Evolutionary conservation across 2,888 invertebrate genomes (phyloP), one percentile per base, ranked within the genome.

Genomic region (Caenorhabditis sp.): DNA sequence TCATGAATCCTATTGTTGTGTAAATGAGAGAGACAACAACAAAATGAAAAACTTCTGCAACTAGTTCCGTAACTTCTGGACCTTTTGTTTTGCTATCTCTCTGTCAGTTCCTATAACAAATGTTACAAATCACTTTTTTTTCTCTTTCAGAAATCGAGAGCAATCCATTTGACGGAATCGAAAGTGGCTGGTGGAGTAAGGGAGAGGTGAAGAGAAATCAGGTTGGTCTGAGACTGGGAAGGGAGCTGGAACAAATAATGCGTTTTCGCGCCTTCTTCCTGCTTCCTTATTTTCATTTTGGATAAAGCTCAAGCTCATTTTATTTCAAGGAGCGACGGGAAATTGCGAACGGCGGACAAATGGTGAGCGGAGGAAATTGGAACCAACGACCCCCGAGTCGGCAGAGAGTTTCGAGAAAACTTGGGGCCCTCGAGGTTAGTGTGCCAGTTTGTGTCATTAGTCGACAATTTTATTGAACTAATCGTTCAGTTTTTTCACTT

Each of bases 131-230:
- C 59, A 54, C 31, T 63, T 24, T 63, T 1, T 63, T 31, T 59
- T 31, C 41, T 28, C 26, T 72, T 41, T 49, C 58, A 85, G 81
- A 70, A 73, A 70, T 87, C 35, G 87, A 87, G 54, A 87, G 85
- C 70, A 86, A 88, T 74, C 87, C 88, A 16, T 88, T 88, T 63
- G 88, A 87, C 44, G 88, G 88, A 28, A 76, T 88, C 22, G 88
- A 88, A 28, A 84, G 85, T 51, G 88, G 88, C 10, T 85, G 86
- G 79, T 88, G 85, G 81, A 86, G 86, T 38, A 88, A 88, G 72
- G 88, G 88, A 80, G 88, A 88, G 41, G 86, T 88, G 10, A 75
- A 83, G 16, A 85, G 88, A 41, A 88, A 88, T 56, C 84, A 84
- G 80, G 87, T 86, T 75, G 66, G 82, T 64, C 59, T 22, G 16